A percentile compares a stretch with the other conserved stretches of the same genome.
phyloP scores from a whole-genome alignment of 2,797 vertebrate species.

The Oreochromis grahami region DNA sequence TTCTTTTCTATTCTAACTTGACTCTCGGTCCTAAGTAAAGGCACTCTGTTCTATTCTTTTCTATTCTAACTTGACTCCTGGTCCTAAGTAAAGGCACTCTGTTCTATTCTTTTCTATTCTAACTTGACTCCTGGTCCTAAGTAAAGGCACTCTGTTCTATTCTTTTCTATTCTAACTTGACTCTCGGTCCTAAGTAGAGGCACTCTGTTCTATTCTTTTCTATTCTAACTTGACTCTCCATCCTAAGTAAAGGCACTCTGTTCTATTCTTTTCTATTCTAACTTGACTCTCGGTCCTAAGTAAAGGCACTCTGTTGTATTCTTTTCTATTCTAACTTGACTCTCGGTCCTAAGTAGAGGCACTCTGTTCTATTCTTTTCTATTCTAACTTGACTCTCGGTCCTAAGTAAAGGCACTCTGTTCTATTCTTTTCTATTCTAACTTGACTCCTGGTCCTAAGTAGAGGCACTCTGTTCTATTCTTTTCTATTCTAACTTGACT shows the following conservation, averaged over 20 bases:
- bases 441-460: accelerated
- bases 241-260: accelerated
- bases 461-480: neutral
- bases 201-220: neutral
- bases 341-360: accelerated
- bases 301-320: neutral
- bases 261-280: neutral
- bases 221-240: accelerated
- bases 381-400: accelerated
- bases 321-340: neutral
- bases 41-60: neutral
- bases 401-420: accelerated
- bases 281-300: accelerated
- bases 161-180: neutral
- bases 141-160: neutral
- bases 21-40: accelerated
- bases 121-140: accelerated
- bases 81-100: accelerated
- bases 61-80: accelerated
- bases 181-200: accelerated
- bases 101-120: neutral
- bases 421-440: neutral
- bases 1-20: neutral
- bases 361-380: neutral
- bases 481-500: neutral